Percentiles rank a stretch among this genome's conserved stretches.
Evolutionary conservation across 2,113 vertebrate species (phyloP).

Genomic region (Xenus cinereus): DNA sequence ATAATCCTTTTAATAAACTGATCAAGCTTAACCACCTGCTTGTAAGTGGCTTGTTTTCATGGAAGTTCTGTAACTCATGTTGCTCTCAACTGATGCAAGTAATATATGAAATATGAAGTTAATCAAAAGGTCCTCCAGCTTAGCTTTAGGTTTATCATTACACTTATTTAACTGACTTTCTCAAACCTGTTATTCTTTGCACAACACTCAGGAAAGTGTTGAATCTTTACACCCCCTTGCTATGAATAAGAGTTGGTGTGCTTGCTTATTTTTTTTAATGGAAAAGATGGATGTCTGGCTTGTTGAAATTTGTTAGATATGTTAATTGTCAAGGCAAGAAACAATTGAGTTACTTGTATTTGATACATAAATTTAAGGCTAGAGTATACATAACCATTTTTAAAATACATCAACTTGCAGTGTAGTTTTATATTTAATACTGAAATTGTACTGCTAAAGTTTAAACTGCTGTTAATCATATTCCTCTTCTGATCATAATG

Average conservation of each 20-base stretch:
- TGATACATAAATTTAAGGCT: conserved; percentile 67
- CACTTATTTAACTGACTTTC: conserved; percentile 45
- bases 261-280: conserved; percentile 66
- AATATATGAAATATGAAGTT: conserved; percentile 71
- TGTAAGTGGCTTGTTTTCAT: conserved; percentile 72
- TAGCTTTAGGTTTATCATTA: conserved; percentile 52
- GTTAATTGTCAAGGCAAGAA: conserved; percentile 68
- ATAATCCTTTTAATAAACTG: conserved; percentile 71
- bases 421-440: conserved; percentile 73
- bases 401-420: conserved; percentile 70
- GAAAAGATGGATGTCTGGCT: conserved; percentile 69
- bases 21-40: conserved; percentile 71
- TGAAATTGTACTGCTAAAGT: conserved; percentile 71
- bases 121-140: conserved; percentile 69
- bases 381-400: conserved; percentile 71
- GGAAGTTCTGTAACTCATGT: conserved; percentile 68
- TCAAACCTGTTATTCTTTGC: conserved; percentile 40
- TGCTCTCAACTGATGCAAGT: conserved; percentile 64
- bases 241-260: conserved; percentile 62
- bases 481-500: conserved; percentile 70
- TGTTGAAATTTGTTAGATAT: conserved; percentile 65
- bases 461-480: conserved; percentile 71
- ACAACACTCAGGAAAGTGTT: conserved; percentile 68
- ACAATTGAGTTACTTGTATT: conserved; percentile 61
- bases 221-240: conserved; percentile 47